A percentile compares a stretch with the other conserved stretches of the same genome.
Evolutionary conservation across 2,113 vertebrate species (phyloP).

Genomic region (Nibea coibor): DNA sequence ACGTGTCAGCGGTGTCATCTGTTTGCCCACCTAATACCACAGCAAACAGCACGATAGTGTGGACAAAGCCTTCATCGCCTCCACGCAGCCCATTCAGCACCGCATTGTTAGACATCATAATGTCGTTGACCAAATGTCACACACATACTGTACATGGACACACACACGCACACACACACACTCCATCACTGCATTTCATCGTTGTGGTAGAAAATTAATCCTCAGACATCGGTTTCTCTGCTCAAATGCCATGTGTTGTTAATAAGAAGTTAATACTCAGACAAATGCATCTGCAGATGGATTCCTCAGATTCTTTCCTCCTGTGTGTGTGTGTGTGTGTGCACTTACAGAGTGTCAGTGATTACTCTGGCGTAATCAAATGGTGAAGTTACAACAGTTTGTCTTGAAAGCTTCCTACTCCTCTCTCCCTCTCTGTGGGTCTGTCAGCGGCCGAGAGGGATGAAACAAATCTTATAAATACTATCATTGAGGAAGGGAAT

Average conservation of each 20-base stretch:
- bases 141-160: background rate
- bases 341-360: constrained; percentile 50
- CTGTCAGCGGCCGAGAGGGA: constrained; percentile 34
- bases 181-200: constrained; percentile 23
- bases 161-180: background rate
- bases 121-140: constrained; percentile 28
- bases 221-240: constrained; percentile 5
- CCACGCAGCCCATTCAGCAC: constrained; percentile 23
- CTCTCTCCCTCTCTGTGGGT: constrained; percentile 16
- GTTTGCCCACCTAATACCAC: constrained; percentile 52
- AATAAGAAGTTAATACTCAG: constrained; percentile 67
- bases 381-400: constrained; percentile 41
- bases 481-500: constrained; percentile 75
- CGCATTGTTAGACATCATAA: background rate
- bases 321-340: constrained; percentile 7
- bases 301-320: constrained; percentile 52
- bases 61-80: constrained; percentile 47
- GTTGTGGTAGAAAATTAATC: constrained; percentile 14
- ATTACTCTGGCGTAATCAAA: constrained; percentile 74
- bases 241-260: constrained; percentile 70
- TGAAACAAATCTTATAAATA: constrained; percentile 78
- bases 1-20: constrained; percentile 25
- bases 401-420: constrained; percentile 38
- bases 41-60: constrained; percentile 39
- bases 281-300: constrained; percentile 60